phyloP scores from a whole-genome alignment of 2,797 vertebrate species.

The Mallotus villosus region DNA sequence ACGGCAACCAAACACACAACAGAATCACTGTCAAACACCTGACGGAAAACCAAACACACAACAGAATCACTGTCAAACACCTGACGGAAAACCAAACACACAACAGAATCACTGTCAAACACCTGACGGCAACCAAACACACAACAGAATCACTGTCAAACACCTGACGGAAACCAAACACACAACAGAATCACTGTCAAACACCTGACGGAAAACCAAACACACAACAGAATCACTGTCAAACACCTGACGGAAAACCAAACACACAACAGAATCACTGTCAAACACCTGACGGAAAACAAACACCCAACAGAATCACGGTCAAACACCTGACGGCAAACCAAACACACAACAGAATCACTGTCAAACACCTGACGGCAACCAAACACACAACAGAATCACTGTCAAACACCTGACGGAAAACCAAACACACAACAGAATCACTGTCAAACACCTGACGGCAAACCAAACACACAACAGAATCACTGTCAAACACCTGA shows the following conservation, averaged over 20 bases:
- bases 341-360: no score
- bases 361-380: slow-evolving; percentile 89
- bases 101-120: slow-evolving; percentile 80
- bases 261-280: slow-evolving; percentile 48
- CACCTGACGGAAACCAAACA: slow-evolving; percentile 71
- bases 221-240: slow-evolving; percentile 69
- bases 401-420: slow-evolving; percentile 91
- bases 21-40: slow-evolving; percentile 91
- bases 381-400: no score
- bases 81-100: slow-evolving; percentile 54
- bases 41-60: no score
- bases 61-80: slow-evolving; percentile 86
- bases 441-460: slow-evolving; percentile 91
- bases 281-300: slow-evolving; percentile 86
- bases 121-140: slow-evolving; percentile 71
- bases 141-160: slow-evolving; percentile 80
- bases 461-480: no score
- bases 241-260: slow-evolving; percentile 81
- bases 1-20: no score
- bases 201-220: slow-evolving; percentile 76
- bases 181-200: slow-evolving; percentile 76
- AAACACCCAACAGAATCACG: no score
- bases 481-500: slow-evolving; percentile 91
- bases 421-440: no score
- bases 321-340: slow-evolving; percentile 86